Evolutionary conservation across 2,797 vertebrate genomes (phyloP).

Genomic region (Rhinatrema bivittatum): DNA sequence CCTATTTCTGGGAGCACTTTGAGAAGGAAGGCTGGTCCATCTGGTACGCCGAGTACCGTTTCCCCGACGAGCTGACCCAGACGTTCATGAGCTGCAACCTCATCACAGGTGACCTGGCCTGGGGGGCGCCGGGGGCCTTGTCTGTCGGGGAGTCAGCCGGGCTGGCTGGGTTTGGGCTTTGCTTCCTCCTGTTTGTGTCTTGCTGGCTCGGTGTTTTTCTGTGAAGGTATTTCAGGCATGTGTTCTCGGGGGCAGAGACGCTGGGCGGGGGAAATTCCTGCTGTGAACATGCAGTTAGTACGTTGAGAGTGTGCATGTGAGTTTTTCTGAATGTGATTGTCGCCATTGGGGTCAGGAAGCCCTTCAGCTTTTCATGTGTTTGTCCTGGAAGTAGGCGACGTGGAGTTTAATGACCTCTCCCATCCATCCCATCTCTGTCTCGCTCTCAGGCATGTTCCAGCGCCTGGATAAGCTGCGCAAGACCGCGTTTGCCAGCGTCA

Average conservation of each 20-base stretch:
- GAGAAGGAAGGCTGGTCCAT: conserved; percentile 83
- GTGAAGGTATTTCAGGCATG: too few relatives aligned
- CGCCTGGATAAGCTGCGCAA: conserved; percentile 87
- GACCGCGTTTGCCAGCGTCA: conserved; percentile 81
- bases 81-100: conserved; percentile 94
- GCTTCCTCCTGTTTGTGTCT: too few relatives aligned
- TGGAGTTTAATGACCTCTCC: not conserved
- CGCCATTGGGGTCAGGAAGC: too few relatives aligned
- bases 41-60: conserved; percentile 82
- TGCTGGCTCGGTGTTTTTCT: too few relatives aligned
- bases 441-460: conserved; percentile 77
- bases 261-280: too few relatives aligned
- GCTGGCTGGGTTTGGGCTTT: too few relatives aligned
- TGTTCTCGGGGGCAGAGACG: too few relatives aligned
- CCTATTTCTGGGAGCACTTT: conserved; percentile 86
- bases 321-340: not conserved
- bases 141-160: too few relatives aligned
- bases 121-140: not conserved
- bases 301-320: not conserved
- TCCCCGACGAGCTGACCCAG: conserved; percentile 71
- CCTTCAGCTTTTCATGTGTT: not conserved
- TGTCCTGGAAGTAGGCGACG: not conserved
- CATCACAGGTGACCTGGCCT: conserved; percentile 67
- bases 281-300: too few relatives aligned
- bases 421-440: not conserved